These are phyloP conservation scores for Eupleurogrammus muticus DNA, from an alignment of 2,797 vertebrate species.

Conservation along the genomic window DNA sequence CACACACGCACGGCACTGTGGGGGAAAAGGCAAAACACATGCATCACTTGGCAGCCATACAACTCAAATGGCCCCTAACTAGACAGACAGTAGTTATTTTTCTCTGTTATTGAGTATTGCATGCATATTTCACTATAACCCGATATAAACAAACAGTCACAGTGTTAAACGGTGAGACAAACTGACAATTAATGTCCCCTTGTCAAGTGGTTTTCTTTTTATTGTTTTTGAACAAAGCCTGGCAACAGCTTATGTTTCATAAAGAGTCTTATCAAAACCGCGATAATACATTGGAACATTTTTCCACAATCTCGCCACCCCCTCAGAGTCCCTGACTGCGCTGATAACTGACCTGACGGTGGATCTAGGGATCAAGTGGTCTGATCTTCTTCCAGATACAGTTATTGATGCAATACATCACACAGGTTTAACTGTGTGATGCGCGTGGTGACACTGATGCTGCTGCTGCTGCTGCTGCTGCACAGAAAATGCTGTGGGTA, in stretches of 20 bases:
- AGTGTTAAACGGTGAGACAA: constrained; percentile 43
- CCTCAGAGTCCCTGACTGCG: constrained; percentile 27
- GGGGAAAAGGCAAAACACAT: constrained; percentile 17
- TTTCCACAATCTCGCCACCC: constrained; percentile 9
- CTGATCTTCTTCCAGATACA: constrained; percentile 37
- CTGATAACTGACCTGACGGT: constrained; percentile 26
- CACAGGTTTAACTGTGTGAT: constrained; percentile 16
- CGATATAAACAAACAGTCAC: constrained; percentile 26
- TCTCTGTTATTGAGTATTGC: constrained; percentile 5
- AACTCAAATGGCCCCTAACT: constrained; percentile 39
- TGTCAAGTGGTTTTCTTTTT: constrained; percentile 35
- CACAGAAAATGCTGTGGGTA: neutral
- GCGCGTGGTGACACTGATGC: constrained; percentile 12
- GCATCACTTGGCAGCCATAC: constrained; percentile 41
- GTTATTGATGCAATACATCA: constrained; percentile 18
- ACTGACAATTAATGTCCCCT: constrained; percentile 29
- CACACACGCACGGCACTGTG: constrained; percentile 27
- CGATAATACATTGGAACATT: constrained; percentile 8
- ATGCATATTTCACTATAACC: constrained; percentile 21
- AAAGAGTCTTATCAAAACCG: constrained; percentile 12
- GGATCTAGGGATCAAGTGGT: constrained; percentile 27
- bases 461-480: constrained; percentile 19
- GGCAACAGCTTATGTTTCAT: constrained; percentile 36
- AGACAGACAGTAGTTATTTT: constrained; percentile 21
- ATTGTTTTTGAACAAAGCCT: constrained; percentile 44